These are phyloP conservation scores for Molossus alvarezi DNA, from an alignment of 2,797 vertebrate genomes.

Conservation along the genomic window DNA sequence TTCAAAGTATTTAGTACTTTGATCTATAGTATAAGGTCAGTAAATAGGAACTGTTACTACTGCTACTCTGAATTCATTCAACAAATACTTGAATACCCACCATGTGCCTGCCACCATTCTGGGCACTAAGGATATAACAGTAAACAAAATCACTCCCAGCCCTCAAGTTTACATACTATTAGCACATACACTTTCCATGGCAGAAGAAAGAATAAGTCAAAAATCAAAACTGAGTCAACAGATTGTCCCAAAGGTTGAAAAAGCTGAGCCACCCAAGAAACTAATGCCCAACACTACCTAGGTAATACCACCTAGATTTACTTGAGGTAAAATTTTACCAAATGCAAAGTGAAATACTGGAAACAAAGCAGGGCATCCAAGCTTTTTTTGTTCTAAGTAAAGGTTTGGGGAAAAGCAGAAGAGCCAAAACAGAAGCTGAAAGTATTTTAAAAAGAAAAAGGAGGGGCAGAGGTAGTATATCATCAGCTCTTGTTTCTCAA, in stretches of 20 bases:
- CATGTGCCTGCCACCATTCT: conserved; percentile 6
- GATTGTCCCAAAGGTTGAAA: not conserved
- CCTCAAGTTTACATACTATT: not conserved
- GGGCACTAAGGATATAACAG: not conserved
- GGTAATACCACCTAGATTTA: conserved; percentile 19
- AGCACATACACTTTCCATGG: not conserved
- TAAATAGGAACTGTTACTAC: not conserved
- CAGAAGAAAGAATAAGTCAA: conserved; percentile 38
- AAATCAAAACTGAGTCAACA: conserved; percentile 48
- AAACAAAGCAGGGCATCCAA: not conserved
- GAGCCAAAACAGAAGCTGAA: not conserved
- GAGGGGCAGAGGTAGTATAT: not conserved
- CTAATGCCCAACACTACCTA: conserved; percentile 23
- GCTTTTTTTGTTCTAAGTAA: not conserved
- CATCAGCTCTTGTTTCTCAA: conserved; percentile 33
- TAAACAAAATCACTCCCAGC: conserved; percentile 47
- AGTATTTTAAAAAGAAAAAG: not conserved
- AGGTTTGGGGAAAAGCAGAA: not conserved
- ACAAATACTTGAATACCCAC: not conserved
- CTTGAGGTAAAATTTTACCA: not conserved
- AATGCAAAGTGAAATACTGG: not conserved
- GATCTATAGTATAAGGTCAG: not conserved
- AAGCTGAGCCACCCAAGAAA: conserved; percentile 8
- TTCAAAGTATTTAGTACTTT: conserved; percentile 10
- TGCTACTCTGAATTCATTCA: conserved; percentile 30